Conservation (phyloP, 1,140 invertebrate species). For the Acyrthosiphon pisum region DNA sequence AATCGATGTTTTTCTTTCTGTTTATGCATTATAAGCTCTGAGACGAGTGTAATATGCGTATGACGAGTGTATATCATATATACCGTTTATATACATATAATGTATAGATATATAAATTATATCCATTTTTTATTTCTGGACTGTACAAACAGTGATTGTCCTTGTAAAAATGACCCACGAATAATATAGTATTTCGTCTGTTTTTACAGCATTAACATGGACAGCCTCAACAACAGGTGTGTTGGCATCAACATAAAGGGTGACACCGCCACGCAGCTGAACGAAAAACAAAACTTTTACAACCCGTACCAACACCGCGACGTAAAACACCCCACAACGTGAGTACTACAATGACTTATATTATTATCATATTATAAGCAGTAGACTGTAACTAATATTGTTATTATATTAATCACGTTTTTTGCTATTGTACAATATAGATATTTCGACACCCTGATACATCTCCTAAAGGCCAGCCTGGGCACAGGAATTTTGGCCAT, state of each 20-base stretch:
- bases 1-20: background rate
- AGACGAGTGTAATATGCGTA: no score
- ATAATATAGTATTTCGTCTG: background rate
- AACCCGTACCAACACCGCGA: slow-evolving; percentile 72
- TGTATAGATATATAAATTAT: no score
- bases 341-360: slow-evolving; percentile 63
- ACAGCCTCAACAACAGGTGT: slow-evolving; percentile 24
- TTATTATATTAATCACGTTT: background rate
- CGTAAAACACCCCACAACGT: slow-evolving; percentile 76
- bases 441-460: slow-evolving; percentile 80
- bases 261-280: background rate
- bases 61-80: no score
- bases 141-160: no score
- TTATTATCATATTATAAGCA: background rate
- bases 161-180: no score
- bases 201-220: slow-evolving; percentile 39
- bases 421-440: slow-evolving; percentile 64
- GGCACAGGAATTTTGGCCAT: slow-evolving; percentile 91
- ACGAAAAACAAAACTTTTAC: slow-evolving; percentile 62
- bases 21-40: background rate
- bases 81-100: no score
- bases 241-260: background rate
- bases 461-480: slow-evolving; percentile 84
- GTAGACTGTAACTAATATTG: background rate
- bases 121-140: no score